Percentiles rank a stretch among this genome's conserved stretches.
phyloP scores from a whole-genome alignment of 2,797 vertebrate genomes.

The Prunella strophiata region DNA sequence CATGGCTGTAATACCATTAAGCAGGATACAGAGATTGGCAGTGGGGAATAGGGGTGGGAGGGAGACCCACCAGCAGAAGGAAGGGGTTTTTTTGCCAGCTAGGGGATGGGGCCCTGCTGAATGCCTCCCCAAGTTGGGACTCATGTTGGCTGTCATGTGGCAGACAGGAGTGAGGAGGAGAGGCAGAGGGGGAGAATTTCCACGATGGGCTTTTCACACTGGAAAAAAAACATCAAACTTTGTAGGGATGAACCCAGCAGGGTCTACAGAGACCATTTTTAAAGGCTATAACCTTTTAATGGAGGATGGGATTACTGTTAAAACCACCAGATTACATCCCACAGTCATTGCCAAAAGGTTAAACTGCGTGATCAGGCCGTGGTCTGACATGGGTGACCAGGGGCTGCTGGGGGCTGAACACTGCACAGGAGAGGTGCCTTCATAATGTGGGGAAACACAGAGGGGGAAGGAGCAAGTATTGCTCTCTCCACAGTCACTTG shows the following conservation, averaged over 20 bases:
- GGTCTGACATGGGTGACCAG: background rate
- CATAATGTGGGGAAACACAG: accelerated
- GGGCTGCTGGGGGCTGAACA: background rate
- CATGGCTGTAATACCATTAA: conserved; percentile 22
- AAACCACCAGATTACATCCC: background rate
- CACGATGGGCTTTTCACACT: background rate
- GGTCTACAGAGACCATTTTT: background rate
- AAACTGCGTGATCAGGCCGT: background rate
- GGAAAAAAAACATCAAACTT: background rate
- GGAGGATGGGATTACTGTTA: background rate
- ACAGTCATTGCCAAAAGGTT: background rate
- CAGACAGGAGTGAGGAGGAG: background rate
- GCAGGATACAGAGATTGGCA: background rate
- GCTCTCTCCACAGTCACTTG: background rate
- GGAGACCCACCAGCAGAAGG: background rate
- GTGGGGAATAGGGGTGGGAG: background rate
- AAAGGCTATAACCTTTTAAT: background rate
- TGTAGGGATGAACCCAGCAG: background rate
- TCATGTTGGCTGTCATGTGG: accelerated
- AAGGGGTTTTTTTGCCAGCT: background rate
- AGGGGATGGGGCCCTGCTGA: background rate
- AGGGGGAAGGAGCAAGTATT: background rate
- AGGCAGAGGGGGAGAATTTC: background rate
- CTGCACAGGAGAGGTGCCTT: background rate
- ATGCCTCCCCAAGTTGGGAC: accelerated